Evolutionary conservation across 2,888 invertebrate species (phyloP).

Genomic region (Mactromeris polynyma): DNA sequence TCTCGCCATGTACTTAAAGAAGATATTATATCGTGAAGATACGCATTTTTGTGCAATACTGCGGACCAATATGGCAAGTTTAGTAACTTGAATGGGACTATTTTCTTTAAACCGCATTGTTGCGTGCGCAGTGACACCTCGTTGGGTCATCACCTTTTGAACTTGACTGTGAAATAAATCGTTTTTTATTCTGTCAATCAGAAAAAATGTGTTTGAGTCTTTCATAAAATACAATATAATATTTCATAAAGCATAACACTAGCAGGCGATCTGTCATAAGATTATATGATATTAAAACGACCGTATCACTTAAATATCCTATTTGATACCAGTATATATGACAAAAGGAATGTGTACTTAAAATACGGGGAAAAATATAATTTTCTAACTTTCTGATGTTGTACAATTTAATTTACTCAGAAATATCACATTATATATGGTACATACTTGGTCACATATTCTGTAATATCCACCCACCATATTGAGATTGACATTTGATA

Average conservation of each 20-base stretch:
- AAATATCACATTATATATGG: too few species aligned
- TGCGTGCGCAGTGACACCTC: conserved; percentile 37
- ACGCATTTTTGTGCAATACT: background rate
- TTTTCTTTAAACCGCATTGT: conserved; percentile 20
- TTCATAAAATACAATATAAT: conserved; percentile 35
- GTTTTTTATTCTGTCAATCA: conserved; percentile 48
- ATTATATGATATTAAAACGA: background rate
- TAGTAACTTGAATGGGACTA: conserved; percentile 12
- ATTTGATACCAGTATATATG: background rate
- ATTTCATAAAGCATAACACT: conserved; percentile 30
- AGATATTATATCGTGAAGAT: background rate
- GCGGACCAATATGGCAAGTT: conserved; percentile 27
- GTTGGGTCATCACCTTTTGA: conserved; percentile 29
- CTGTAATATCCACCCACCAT: too few species aligned
- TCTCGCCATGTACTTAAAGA: background rate
- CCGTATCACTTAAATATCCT: conserved; percentile 1
- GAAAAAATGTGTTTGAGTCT: conserved; percentile 36
- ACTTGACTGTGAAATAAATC: conserved; percentile 32
- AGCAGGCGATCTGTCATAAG: conserved; percentile 25
- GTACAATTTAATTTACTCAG: too few species aligned
- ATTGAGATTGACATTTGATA: too few species aligned
- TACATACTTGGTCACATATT: too few species aligned
- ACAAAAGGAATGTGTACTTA: background rate
- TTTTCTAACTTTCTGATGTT: too few species aligned
- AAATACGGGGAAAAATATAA: background rate